Base-by-base conservation (phyloP, 1,140 invertebrate species). In the Hylaeus anthracinus region DNA sequence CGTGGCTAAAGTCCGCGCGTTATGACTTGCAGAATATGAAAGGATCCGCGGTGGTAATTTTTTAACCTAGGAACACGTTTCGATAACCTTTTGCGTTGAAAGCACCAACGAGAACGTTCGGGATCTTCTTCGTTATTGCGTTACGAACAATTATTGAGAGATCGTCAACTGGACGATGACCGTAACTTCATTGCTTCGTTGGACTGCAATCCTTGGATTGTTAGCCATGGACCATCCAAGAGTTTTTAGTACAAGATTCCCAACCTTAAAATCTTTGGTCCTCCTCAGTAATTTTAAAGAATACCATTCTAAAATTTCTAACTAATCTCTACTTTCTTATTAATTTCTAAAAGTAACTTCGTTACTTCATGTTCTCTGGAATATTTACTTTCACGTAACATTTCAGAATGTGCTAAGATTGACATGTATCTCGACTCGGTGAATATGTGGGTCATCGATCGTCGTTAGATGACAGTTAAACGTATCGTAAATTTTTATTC, bases 51-150 rank as follows among this genome's bases (percentile, higher is more conserved):
- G 55, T 9, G 66, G 37, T 79, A 60, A 75, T 58, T 81, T 26
- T 69, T 64, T 81, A 53, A 6, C n/a, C 1, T 56, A 43, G 12
- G 58, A 83, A 83, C 86, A 79, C 70, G 76, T 75, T 77, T 73
- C 63, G 64, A 60, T 79, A 82, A 81, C 78, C 76, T 85, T 26
- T 88, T 86, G 74, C 74, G 56, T 55, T 80, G 55, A 60, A 61
- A 51, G 66, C 78, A 71, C 63, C 70, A 10, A 39, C 66, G 73
- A 56, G 71, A 77, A 73, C 53, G 72, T 76, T 14, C 63, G 58
- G 77, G 66, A 76, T 84, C 61, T 12, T 79, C 76, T 41, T 72
- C 51, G 8, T 6, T 9, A 39, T 45, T 55, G 5, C 8, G 37
- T 43, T 9, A 5, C 3, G 12, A 6, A 5, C 9, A 12, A 1